Evolutionary conservation across 2,113 vertebrate species (phyloP), one percentile per base, ranked within the genome.

Genomic region (Thalassoma bifasciatum): DNA sequence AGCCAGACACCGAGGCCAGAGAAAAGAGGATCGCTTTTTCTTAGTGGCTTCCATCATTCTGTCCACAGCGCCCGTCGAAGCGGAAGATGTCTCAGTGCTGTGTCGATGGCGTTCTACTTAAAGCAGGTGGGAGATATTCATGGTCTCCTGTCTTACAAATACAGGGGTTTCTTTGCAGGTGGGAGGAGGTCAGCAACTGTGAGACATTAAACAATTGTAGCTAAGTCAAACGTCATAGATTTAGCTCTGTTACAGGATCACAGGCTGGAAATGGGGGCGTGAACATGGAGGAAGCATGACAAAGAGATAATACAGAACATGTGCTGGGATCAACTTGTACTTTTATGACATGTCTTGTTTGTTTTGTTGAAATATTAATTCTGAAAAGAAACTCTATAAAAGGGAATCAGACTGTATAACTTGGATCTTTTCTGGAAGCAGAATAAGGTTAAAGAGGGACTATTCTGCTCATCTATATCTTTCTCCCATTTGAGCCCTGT

Each of bases 31-130:
- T 66, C 42, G 40, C 64, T 71, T 66, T 30, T 68, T 81, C 52
- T 79, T 73, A 54, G 72, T 83, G 81, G 68, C 75, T 81, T 90
- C 82, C 77, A 87, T 92, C 85, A 85, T 77, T 80, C 78, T 84
- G 73, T 83, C 77, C 54, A 75, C 83, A 71, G 63, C 21, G 56
- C 53, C 65, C 73, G 69, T 21, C 71, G 53, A 37, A 86, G 79
- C 59, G 54, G 72, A 81, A 80, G 83, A 77, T 86, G 78, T 79
- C 49, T 84, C 60, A 50, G 72, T 57, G 51, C 23, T 24, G 63
- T 47, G 61, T 88, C 46, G 19, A 79, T 79, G 47, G 38, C 21
- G 6, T 38, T 69, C 64, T 36, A 61, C 68, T 72, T 61, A 71
- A 72, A 81, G 73, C 54, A 82, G 71, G 67, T 34, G 37, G 26